These are phyloP conservation scores for Microtus richardsoni DNA, from an alignment of 2,113 vertebrate species.

Conservation along the genomic window DNA sequence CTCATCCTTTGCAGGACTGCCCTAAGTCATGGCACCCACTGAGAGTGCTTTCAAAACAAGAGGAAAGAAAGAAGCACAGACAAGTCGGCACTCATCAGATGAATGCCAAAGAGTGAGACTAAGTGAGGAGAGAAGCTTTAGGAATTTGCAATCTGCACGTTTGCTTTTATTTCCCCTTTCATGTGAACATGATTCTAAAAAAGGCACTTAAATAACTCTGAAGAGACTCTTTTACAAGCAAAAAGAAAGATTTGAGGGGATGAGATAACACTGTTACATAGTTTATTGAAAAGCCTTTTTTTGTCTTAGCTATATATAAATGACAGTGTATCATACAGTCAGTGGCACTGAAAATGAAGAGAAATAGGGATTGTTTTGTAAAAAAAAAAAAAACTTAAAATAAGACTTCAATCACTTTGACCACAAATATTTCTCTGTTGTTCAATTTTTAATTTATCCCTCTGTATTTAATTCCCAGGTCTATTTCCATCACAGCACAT, in stretches of 20 bases:
- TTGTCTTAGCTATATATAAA: constrained; percentile 28
- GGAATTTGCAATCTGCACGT: not conserved
- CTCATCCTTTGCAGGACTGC: not conserved
- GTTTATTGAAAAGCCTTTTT: constrained; percentile 40
- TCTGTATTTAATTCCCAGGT: not conserved
- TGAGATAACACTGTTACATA: not conserved
- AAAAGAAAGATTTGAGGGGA: not conserved
- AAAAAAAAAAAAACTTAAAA: not conserved
- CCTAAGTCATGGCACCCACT: accelerated
- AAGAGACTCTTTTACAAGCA: not conserved
- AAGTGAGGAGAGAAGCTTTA: accelerated
- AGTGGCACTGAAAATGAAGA: not conserved
- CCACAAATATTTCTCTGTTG: not conserved
- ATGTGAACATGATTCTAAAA: not conserved
- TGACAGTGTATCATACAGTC: not conserved
- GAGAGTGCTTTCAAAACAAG: accelerated
- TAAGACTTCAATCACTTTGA: not conserved
- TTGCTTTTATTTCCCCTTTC: not conserved
- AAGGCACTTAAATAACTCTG: not conserved
- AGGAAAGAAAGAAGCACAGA: not conserved
- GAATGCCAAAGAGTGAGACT: not conserved
- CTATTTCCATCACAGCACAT: not conserved
- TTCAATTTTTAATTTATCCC: not conserved
- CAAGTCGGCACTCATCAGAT: accelerated
- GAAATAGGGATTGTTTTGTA: not conserved